Conservation (phyloP, 2,113 vertebrate genomes). For the Atractosteus spatula region DNA sequence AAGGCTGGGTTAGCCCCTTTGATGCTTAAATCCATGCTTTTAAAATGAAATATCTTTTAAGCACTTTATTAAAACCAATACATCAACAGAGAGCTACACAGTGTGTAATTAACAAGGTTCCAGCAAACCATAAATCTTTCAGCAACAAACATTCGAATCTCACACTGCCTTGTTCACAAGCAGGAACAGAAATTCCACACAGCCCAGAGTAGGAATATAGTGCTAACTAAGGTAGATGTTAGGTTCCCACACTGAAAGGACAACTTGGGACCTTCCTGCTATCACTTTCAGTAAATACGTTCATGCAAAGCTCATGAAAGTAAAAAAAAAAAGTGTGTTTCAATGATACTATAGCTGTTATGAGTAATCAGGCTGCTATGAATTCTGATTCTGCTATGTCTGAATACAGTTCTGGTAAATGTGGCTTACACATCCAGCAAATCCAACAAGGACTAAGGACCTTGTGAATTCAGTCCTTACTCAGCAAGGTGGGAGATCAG, state of each 20-base stretch:
- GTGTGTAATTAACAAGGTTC: slow-evolving; percentile 57
- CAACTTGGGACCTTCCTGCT: slow-evolving; percentile 43
- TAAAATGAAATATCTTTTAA: slow-evolving; percentile 36
- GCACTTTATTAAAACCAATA: slow-evolving; percentile 41
- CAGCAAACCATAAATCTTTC: slow-evolving; percentile 54
- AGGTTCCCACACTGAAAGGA: slow-evolving; percentile 48
- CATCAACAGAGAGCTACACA: slow-evolving; percentile 36
- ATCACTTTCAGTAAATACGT: slow-evolving; percentile 29
- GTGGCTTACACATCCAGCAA: too few species aligned
- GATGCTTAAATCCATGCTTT: slow-evolving; percentile 2
- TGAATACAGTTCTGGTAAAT: too few species aligned
- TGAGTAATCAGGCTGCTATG: too few species aligned
- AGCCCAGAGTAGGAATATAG: slow-evolving; percentile 31
- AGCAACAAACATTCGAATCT: slow-evolving; percentile 38
- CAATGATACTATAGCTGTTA: too few species aligned
- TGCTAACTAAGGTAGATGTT: slow-evolving; percentile 41
- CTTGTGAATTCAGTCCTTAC: too few species aligned
- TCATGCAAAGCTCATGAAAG: too few species aligned
- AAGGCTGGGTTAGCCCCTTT: background rate
- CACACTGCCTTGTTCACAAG: slow-evolving; percentile 41
- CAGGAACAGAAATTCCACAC: slow-evolving; percentile 58
- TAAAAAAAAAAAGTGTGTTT: too few species aligned
- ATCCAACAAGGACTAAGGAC: too few species aligned
- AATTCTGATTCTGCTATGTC: too few species aligned
- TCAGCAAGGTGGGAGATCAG: too few species aligned